A percentile compares a stretch with the other conserved stretches of the same genome.
Conservation (phyloP, 2,888 invertebrate genomes). For the Drosophila imparisetae region DNA sequence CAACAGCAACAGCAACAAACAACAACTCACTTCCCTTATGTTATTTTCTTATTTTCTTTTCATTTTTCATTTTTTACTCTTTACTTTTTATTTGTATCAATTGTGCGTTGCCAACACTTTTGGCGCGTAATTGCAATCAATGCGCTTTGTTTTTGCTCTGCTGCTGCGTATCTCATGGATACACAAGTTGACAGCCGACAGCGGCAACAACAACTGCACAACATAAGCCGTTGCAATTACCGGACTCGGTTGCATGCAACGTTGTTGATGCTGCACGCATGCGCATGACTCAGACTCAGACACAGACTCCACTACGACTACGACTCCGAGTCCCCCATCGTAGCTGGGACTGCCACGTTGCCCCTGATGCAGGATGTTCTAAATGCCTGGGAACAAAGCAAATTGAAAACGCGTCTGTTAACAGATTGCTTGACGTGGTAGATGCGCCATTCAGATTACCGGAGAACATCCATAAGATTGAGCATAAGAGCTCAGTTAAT, state of each 20-base stretch:
- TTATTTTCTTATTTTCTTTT: conserved; percentile 11
- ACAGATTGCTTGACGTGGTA: conserved; percentile 23
- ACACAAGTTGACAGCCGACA: conserved; percentile 34
- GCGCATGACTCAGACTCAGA: conserved; percentile 46
- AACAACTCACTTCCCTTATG: conserved; percentile 56
- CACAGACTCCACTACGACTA: neutral
- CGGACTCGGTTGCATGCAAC: conserved; percentile 22
- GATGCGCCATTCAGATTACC: conserved; percentile 8
- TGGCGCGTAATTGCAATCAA: conserved; percentile 68
- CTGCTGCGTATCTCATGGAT: conserved; percentile 47
- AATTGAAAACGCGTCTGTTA: conserved; percentile 44
- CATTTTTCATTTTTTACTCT: neutral
- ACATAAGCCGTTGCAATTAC: conserved; percentile 37
- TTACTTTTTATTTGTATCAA: conserved; percentile 39
- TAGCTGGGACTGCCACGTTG: conserved; percentile 25
- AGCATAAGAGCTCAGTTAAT: neutral
- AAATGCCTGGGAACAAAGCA: conserved; percentile 55
- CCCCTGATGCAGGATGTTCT: conserved; percentile 44
- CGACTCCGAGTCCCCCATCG: neutral
- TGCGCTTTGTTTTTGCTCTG: conserved; percentile 48
- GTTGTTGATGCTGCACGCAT: conserved; percentile 27
- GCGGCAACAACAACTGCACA: conserved; percentile 32
- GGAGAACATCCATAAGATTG: conserved; percentile 1
- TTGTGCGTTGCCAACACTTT: conserved; percentile 60
- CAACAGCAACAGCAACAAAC: conserved; percentile 17